Evolutionary conservation across 1,140 invertebrate genomes (phyloP).

Genomic region (Arion vulgaris): DNA sequence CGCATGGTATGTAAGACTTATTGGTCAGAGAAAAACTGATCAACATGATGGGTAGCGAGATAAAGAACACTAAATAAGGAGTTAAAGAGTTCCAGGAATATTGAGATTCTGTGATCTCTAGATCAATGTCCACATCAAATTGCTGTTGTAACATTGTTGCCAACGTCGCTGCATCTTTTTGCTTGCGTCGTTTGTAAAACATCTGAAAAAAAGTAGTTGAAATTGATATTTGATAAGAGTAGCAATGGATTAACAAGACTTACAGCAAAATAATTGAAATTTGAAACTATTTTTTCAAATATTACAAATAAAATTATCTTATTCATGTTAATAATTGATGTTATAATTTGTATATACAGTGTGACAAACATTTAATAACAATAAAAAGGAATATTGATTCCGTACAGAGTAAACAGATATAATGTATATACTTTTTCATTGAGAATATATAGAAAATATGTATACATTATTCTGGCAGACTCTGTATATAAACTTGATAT

Average conservation of each 20-base stretch:
- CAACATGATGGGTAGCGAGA: constrained; percentile 82
- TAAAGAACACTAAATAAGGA: constrained; percentile 85
- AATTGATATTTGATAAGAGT: neutral
- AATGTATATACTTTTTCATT: no score
- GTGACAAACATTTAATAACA: no score
- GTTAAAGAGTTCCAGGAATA: constrained; percentile 87
- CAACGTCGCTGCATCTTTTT: constrained; percentile 56
- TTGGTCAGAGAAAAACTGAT: constrained; percentile 84
- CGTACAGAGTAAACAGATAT: no score
- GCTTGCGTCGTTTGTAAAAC: constrained; percentile 70
- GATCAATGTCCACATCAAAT: constrained; percentile 72
- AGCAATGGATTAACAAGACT: neutral
- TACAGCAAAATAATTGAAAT: neutral
- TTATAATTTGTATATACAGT: no score
- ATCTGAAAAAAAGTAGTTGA: constrained; percentile 76
- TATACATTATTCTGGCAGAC: no score
- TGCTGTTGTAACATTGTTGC: constrained; percentile 58
- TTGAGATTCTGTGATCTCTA: constrained; percentile 84
- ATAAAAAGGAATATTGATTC: no score
- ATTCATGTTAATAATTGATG: no score
- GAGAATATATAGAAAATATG: no score
- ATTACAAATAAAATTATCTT: neutral
- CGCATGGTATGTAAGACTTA: constrained; percentile 84
- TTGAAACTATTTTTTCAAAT: neutral
- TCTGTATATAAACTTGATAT: no score